phyloP scores from a whole-genome alignment of 2,797 vertebrate species.

The Thripadectes ignobilis region DNA sequence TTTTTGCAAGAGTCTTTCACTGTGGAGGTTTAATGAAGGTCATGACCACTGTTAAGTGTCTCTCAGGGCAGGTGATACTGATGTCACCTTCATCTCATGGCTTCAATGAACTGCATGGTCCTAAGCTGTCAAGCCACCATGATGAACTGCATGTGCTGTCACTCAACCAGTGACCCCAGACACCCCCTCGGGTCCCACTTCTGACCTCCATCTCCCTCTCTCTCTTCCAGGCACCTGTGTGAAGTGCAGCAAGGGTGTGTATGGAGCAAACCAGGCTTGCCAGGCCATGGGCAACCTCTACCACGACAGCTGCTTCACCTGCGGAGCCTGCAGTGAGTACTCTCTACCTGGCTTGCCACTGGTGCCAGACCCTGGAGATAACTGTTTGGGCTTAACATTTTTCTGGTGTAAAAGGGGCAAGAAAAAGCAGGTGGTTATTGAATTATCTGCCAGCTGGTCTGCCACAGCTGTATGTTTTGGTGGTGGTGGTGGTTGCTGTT shows the following conservation, averaged over 20 bases:
- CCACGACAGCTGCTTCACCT: conserved; percentile 94
- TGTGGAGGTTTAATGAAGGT: fast-evolving
- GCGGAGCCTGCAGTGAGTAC: conserved; percentile 94
- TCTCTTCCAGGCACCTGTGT: conserved; percentile 85
- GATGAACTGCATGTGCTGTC: background rate
- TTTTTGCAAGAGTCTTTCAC: background rate
- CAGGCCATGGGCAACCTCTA: conserved; percentile 98
- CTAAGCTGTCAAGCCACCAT: background rate
- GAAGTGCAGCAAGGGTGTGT: conserved; percentile 91
- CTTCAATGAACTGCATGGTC: background rate
- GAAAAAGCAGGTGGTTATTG: background rate
- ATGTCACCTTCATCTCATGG: background rate
- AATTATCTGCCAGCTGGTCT: background rate
- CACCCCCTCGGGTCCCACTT: fast-evolving
- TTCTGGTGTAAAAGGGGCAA: background rate
- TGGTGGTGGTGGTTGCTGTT: background rate
- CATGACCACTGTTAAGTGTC: fast-evolving
- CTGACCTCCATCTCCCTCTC: conserved; percentile 3
- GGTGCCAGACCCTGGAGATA: background rate
- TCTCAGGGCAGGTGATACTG: fast-evolving
- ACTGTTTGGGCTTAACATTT: background rate
- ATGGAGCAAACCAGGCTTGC: conserved; percentile 92
- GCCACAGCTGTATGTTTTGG: background rate
- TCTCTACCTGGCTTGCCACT: background rate
- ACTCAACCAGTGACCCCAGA: background rate